Evolutionary conservation across 2,888 invertebrate genomes (phyloP).

Genomic region (Drosophila eohydei): DNA sequence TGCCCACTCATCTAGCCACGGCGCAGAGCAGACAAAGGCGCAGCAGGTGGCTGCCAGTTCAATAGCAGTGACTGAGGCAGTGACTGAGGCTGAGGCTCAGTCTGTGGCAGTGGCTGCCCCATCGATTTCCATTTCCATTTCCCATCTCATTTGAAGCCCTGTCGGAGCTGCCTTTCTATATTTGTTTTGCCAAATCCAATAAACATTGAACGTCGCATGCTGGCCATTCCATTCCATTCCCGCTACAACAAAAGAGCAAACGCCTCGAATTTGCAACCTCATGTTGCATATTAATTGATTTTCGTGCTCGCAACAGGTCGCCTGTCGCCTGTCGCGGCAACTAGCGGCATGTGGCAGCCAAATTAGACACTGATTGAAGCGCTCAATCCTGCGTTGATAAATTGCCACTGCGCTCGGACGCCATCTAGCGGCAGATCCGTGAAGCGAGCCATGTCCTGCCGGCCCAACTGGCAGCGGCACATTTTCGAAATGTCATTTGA

Average conservation of each 20-base stretch:
- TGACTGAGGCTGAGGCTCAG: background rate
- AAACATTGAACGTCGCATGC: constrained; percentile 63
- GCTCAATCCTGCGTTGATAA: constrained; percentile 24
- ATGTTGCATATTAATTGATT: constrained; percentile 77
- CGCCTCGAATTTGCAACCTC: constrained; percentile 65
- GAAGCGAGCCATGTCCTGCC: constrained; percentile 36
- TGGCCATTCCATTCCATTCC: constrained; percentile 58
- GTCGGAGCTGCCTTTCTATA: constrained; percentile 23
- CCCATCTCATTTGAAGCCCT: constrained; percentile 22
- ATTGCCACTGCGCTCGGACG: constrained; percentile 22
- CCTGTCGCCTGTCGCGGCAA: background rate
- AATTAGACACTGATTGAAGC: constrained; percentile 32
- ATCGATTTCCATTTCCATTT: constrained; percentile 61
- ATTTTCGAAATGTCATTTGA: constrained; percentile 45
- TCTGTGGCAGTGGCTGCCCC: constrained; percentile 39
- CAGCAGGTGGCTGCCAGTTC: constrained; percentile 70
- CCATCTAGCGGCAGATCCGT: constrained; percentile 47
- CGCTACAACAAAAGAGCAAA: constrained; percentile 43
- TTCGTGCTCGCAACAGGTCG: constrained; percentile 52
- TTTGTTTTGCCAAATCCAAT: constrained; percentile 69
- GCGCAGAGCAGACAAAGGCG: constrained; percentile 50
- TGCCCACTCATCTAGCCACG: background rate
- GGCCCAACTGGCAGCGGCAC: constrained; percentile 6
- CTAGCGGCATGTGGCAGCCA: background rate
- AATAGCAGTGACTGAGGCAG: background rate